Conservation (phyloP, 1,140 invertebrate species). For the Lithobius niger region DNA sequence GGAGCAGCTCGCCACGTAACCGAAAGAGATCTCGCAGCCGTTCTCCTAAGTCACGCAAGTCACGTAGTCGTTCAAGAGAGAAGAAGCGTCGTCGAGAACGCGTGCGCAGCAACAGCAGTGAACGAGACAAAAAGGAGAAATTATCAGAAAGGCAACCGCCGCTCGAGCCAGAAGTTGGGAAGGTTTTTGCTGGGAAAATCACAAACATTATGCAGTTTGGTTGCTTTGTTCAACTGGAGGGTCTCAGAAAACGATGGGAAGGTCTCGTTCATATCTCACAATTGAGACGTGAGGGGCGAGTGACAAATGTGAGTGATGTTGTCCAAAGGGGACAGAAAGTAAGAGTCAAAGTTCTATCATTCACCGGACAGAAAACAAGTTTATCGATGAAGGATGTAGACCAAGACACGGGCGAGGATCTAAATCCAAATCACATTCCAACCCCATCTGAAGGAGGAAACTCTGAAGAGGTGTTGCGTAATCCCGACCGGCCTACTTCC, state of each 20-base stretch:
- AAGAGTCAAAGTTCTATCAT: conserved; percentile 80
- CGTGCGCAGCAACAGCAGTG: conserved; percentile 13
- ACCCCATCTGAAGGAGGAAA: conserved; percentile 22
- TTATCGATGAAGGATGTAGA: conserved; percentile 97
- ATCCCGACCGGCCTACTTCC: conserved; percentile 66
- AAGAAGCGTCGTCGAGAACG: conserved; percentile 6
- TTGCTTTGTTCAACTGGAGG: conserved; percentile 93
- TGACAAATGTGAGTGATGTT: conserved; percentile 88
- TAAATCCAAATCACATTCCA: conserved; percentile 60
- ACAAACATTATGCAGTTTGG: conserved; percentile 94
- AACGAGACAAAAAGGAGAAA: conserved; percentile 21
- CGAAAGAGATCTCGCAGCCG: neutral
- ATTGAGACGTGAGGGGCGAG: conserved; percentile 76
- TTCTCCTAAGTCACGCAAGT: conserved; percentile 6
- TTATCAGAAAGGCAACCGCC: conserved; percentile 35
- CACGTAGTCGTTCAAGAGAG: conserved; percentile 18
- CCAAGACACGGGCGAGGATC: conserved; percentile 83
- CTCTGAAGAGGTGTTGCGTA: conserved; percentile 56
- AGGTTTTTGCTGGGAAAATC: conserved; percentile 58
- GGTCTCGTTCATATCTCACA: conserved; percentile 97
- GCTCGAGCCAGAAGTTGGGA: conserved; percentile 37
- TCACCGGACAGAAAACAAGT: conserved; percentile 86
- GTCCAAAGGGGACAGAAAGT: conserved; percentile 82
- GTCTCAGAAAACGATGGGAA: conserved; percentile 71
- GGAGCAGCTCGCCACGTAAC: conserved; percentile 19